These are phyloP conservation scores for Melanotaenia boesemani DNA, from an alignment of 2,797 vertebrate genomes.

Conservation along the genomic window DNA sequence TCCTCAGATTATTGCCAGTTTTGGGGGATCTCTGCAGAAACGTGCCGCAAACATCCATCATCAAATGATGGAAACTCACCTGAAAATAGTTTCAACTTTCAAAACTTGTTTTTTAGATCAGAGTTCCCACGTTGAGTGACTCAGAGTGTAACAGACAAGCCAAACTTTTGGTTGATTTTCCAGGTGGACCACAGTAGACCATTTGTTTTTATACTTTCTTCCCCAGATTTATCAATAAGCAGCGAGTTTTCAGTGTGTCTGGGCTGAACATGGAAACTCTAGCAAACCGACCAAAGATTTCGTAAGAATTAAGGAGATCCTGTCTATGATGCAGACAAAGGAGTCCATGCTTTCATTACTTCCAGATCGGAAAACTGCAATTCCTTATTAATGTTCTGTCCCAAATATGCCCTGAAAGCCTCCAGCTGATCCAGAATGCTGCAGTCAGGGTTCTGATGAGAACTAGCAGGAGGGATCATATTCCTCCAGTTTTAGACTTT, in stretches of 20 bases:
- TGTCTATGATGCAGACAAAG: too few relatives aligned
- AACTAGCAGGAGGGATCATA: too few relatives aligned
- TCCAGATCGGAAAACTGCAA: too few relatives aligned
- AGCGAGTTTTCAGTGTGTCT: slow-evolving; percentile 9
- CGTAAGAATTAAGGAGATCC: too few relatives aligned
- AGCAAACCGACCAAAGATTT: neutral
- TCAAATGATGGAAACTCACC: neutral
- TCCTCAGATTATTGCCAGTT: slow-evolving; percentile 57
- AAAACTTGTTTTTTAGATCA: neutral
- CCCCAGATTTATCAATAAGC: slow-evolving; percentile 44
- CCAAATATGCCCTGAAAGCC: too few relatives aligned
- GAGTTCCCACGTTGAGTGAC: neutral
- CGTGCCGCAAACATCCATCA: neutral
- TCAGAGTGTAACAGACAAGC: neutral
- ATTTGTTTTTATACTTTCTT: slow-evolving; percentile 54
- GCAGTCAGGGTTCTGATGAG: too few relatives aligned
- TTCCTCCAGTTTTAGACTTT: too few relatives aligned
- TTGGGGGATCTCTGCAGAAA: neutral
- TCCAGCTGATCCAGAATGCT: too few relatives aligned
- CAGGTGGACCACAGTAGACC: slow-evolving; percentile 15
- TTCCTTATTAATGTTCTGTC: too few relatives aligned
- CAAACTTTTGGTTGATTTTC: neutral
- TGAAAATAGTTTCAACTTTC: neutral
- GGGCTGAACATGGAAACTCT: slow-evolving; percentile 19
- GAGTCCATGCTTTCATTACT: too few relatives aligned